A percentile compares a stretch with the other conserved stretches of the same genome.
Conservation (phyloP, 2,797 vertebrate genomes). For the Pseudochaenichthys georgianus region DNA sequence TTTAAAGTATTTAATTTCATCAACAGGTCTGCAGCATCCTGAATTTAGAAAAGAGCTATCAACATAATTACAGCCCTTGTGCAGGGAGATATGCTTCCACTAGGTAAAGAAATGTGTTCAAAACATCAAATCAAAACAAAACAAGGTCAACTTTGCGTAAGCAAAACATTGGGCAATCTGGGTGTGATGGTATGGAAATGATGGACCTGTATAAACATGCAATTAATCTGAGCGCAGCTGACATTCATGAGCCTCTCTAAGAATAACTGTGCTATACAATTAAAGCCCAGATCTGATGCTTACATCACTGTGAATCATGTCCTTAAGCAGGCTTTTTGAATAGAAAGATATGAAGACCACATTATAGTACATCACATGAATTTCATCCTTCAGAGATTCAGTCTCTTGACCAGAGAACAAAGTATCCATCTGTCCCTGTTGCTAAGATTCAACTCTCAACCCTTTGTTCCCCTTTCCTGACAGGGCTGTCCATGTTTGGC, state of each 20-base stretch:
- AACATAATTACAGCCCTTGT: background rate
- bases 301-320: slow-evolving; percentile 46
- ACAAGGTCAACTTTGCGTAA: slow-evolving; percentile 2
- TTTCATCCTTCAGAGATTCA: background rate
- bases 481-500: slow-evolving; percentile 8
- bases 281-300: slow-evolving; percentile 42
- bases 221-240: slow-evolving; percentile 58
- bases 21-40: background rate
- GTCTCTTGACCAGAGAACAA: background rate
- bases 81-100: background rate
- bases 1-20: background rate
- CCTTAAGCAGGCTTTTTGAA: slow-evolving; percentile 28
- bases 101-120: slow-evolving; percentile 11
- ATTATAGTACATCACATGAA: background rate
- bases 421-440: background rate
- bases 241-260: slow-evolving; percentile 65
- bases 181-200: slow-evolving; percentile 49
- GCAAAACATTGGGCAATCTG: slow-evolving; percentile 15
- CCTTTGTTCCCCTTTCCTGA: background rate
- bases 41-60: background rate
- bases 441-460: background rate
- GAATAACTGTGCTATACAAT: slow-evolving; percentile 52
- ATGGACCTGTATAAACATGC: slow-evolving; percentile 56
- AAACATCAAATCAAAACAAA: background rate
- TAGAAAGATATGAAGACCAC: too few relatives aligned